A percentile compares a stretch with the other conserved stretches of the same genome.
Conservation (phyloP, 2,113 vertebrate genomes). For the Ramphastos sulfuratus region DNA sequence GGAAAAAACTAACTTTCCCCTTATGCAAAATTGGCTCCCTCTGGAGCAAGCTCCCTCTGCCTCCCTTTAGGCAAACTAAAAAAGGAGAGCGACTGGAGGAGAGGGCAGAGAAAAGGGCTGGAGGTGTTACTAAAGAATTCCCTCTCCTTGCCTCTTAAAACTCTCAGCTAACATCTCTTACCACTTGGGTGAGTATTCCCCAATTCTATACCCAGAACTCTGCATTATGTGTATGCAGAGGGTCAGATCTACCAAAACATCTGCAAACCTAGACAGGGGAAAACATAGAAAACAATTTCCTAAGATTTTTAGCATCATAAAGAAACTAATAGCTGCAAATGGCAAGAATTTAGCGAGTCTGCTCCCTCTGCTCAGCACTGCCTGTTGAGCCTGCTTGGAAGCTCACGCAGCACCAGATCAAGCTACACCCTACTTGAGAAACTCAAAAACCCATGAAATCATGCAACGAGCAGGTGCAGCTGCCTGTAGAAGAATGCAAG, state of each 20-base stretch:
- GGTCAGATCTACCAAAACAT: background rate
- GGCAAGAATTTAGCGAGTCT: background rate
- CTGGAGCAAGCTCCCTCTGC: background rate
- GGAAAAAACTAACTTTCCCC: background rate
- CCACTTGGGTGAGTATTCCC: background rate
- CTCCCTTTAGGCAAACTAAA: background rate
- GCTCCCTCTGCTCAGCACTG: background rate
- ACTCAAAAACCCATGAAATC: background rate
- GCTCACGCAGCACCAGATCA: background rate
- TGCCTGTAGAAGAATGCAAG: slow-evolving; percentile 18
- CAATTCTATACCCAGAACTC: background rate
- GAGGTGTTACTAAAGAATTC: background rate
- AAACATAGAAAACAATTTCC: background rate
- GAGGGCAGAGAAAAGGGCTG: background rate
- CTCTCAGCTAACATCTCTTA: background rate
- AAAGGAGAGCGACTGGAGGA: background rate
- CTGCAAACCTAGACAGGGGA: background rate
- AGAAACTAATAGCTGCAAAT: background rate
- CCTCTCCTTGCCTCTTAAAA: background rate
- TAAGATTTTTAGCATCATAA: background rate
- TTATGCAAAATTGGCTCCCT: background rate
- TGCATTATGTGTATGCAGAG: background rate
- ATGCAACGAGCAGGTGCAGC: background rate
- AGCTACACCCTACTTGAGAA: background rate
- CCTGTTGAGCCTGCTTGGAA: background rate